Evolutionary conservation across 2,113 vertebrate genomes (phyloP).

Genomic region (Sminthopsis crassicaudata): DNA sequence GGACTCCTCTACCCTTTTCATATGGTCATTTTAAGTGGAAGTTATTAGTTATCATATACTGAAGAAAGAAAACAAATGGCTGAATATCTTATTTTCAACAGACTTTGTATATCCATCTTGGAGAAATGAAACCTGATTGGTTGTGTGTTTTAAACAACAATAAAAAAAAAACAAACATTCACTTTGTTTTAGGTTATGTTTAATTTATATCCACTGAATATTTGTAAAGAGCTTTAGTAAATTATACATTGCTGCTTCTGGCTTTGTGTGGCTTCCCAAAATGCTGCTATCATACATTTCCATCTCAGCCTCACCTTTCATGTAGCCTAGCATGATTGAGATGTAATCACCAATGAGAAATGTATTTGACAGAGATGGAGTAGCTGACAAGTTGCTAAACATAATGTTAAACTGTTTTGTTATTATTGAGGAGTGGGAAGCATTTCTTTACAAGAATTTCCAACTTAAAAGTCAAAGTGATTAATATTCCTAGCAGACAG

Average conservation of each 20-base stretch:
- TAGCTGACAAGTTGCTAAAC: slow-evolving; percentile 71
- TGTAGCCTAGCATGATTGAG: slow-evolving; percentile 26
- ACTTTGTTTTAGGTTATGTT: background rate
- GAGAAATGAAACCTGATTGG: background rate
- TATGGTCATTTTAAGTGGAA: background rate
- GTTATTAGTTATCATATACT: background rate
- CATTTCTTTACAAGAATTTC: slow-evolving; percentile 71
- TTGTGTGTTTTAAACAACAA: background rate
- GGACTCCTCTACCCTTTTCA: background rate
- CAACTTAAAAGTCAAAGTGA: slow-evolving; percentile 75
- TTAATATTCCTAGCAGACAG: slow-evolving; percentile 71
- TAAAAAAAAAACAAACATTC: background rate
- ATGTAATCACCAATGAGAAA: slow-evolving; percentile 62
- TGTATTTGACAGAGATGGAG: slow-evolving; percentile 68
- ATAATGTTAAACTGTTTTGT: slow-evolving; percentile 76
- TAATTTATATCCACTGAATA: background rate
- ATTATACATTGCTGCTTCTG: background rate
- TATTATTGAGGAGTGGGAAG: slow-evolving; percentile 77
- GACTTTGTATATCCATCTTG: background rate
- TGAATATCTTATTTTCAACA: background rate
- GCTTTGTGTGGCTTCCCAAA: background rate
- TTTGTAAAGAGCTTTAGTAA: background rate
- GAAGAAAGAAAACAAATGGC: background rate
- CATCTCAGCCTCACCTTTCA: slow-evolving; percentile 23
- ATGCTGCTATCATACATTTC: slow-evolving; percentile 47